A percentile compares a stretch with the other conserved stretches of the same genome.
Evolutionary conservation across 2,113 vertebrate species (phyloP).

Genomic region (Pandion haliaetus): DNA sequence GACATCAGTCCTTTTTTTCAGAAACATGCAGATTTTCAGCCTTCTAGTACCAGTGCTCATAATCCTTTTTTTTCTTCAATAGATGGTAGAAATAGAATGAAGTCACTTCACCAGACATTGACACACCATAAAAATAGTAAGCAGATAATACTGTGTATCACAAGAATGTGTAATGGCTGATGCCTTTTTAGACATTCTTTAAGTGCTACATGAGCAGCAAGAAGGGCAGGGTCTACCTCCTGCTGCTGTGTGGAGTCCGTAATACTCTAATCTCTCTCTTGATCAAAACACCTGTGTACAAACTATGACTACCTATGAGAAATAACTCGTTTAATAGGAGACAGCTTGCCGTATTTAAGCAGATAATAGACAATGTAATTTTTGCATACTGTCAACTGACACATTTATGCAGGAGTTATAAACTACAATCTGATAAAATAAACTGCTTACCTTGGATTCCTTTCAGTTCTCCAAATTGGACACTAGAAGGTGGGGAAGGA

Average conservation of each 20-base stretch:
- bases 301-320: not conserved
- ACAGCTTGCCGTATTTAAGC: not conserved
- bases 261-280: not conserved
- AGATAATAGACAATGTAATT: not conserved
- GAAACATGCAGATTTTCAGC: not conserved
- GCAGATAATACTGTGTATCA: not conserved
- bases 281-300: not conserved
- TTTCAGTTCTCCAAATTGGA: not conserved
- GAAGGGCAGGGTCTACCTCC: not conserved
- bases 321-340: not conserved
- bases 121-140: not conserved
- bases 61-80: not conserved
- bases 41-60: not conserved
- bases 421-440: not conserved
- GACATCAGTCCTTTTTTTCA: not conserved
- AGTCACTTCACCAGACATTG: not conserved
- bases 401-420: not conserved
- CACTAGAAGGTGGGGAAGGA: not conserved
- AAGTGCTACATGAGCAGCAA: not conserved
- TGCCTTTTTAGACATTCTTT: rapidly evolving
- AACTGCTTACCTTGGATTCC: not conserved
- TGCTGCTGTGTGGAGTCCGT: not conserved
- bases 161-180: not conserved
- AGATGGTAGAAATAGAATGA: not conserved
- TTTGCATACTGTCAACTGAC: not conserved